Percentiles rank a stretch among this genome's conserved stretches.
Evolutionary conservation across 1,140 invertebrate genomes (phyloP).

Genomic region (Aphis craccivora): DNA sequence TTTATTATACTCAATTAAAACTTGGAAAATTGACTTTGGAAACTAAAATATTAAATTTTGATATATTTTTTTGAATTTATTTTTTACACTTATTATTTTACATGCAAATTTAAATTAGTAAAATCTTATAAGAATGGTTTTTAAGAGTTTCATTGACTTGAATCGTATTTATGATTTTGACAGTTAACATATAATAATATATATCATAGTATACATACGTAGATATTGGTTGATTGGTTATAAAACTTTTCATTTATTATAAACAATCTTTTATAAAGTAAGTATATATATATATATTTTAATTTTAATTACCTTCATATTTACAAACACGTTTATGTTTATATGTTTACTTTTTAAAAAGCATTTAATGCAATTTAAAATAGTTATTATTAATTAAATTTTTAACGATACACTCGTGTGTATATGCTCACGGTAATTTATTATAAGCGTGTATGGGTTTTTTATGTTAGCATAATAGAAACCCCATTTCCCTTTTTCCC

Average conservation of each 20-base stretch:
- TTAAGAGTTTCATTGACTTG: background rate
- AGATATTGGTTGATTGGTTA: background rate
- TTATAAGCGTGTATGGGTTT: background rate
- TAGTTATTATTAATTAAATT: conserved; percentile 16
- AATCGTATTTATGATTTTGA: background rate
- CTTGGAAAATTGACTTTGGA: conserved; percentile 4
- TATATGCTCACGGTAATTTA: background rate
- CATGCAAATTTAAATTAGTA: background rate
- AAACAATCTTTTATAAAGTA: background rate
- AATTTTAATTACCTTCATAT: background rate
- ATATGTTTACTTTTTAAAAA: conserved; percentile 9
- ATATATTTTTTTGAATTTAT: conserved; percentile 9
- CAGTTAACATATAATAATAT: background rate
- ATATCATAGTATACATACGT: background rate
- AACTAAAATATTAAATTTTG: background rate
- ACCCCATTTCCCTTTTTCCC: background rate
- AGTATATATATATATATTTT: background rate
- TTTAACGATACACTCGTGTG: background rate
- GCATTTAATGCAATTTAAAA: conserved; percentile 6
- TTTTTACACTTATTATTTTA: background rate
- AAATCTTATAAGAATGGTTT: background rate
- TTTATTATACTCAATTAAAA: conserved; percentile 19
- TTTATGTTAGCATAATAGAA: background rate
- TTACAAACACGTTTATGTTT: background rate
- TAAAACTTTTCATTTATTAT: background rate